Evolutionary conservation across 2,113 vertebrate species (phyloP).

Genomic region (Brienomyrus brachyistius): DNA sequence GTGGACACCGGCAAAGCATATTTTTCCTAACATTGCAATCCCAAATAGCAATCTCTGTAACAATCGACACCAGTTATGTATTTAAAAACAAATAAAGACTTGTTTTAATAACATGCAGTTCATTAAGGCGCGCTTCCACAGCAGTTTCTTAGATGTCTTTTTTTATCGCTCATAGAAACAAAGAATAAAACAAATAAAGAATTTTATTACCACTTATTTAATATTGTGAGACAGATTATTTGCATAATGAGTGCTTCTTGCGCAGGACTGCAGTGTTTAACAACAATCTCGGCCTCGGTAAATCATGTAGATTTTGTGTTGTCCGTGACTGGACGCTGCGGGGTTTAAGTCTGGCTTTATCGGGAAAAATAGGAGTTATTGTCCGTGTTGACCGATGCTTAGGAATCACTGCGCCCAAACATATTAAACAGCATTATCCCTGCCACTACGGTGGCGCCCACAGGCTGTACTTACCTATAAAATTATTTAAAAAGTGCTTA

Average conservation of each 20-base stretch:
- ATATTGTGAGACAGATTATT: background rate
- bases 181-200: background rate
- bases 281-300: background rate
- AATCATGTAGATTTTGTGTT: background rate
- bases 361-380: background rate
- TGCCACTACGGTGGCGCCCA: background rate
- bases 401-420: background rate
- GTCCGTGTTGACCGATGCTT: background rate
- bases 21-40: background rate
- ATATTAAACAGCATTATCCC: background rate
- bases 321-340: background rate
- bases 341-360: background rate
- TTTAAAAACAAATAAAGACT: background rate
- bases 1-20: background rate
- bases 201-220: background rate
- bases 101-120: background rate
- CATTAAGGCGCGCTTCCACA: background rate
- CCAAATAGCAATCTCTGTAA: background rate
- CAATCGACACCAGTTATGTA: background rate
- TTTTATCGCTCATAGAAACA: background rate
- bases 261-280: background rate
- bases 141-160: background rate
- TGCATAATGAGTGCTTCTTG: background rate
- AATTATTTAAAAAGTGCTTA: background rate
- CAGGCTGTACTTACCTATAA: constrained; percentile 16